Evolutionary conservation across 1,140 invertebrate genomes (phyloP), one percentile per base, ranked within the genome.

Genomic region (Bombus consobrinus): DNA sequence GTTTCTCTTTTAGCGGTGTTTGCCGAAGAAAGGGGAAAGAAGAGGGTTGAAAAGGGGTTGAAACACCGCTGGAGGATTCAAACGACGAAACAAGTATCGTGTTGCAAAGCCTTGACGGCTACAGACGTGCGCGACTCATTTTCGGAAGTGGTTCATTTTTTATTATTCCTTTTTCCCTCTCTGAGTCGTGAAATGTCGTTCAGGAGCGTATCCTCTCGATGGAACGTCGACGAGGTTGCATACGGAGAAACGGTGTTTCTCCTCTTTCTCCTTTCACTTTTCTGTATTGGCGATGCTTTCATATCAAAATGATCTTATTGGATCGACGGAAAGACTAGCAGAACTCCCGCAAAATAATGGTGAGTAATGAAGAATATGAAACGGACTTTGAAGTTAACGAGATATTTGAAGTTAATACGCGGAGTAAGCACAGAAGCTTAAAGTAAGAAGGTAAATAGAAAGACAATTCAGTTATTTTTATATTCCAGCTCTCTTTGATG

Each of bases 131-230:
- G 81, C 84, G 74, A 88, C 85, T 88, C 87, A 88, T 88, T 88
- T 88, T 88, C 79, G 87, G 74, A 83, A 88, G 87, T 88, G 87
- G 84, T 87, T 82, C 87, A 83, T 88, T 87, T 86, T 77, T 86
- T 86, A 86, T 83, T 83, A 76, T 77, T 77, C 84, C 76, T n/a
- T 32, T 73, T 81, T 68, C 28, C 43, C 79, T 12, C 28, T 32
- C 69, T n/a, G 69, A 81, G 22, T 72, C 47, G 83, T 62, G 76
- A 85, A 80, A 85, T 71, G 68, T 72, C 68, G 83, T 80, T 85
- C 83, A 47, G 76, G 57, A 69, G 47, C 66, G 53, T 85, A 72
- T 74, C 57, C 71, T 66, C 39, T 2, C 34, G 37, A 53, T 22
- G 37, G 37, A 77, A 9, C 18, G 39, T 66, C 37, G 43, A 10